Percentiles rank a stretch among this genome's conserved stretches.
Conservation (phyloP, 2,113 vertebrate species). For the Chaetura pelagica region DNA sequence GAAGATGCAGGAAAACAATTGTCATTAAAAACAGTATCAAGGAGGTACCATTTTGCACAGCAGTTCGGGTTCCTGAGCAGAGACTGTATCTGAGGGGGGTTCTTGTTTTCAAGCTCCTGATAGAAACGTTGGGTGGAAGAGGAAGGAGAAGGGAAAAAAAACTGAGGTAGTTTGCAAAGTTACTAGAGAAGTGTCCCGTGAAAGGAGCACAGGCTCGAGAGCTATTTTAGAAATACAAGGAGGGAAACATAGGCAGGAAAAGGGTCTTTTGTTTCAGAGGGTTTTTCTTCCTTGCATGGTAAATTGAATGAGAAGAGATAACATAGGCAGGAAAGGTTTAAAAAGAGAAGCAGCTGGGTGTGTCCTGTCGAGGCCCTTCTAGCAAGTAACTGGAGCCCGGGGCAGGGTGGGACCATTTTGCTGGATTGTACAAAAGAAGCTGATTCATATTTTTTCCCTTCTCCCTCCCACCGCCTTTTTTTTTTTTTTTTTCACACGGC, state of each 20-base stretch:
- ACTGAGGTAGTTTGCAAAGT: neutral
- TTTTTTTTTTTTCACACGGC: neutral
- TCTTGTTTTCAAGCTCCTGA: neutral
- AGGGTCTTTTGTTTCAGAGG: neutral
- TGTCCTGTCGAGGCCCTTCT: conserved; percentile 8
- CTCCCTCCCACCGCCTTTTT: neutral
- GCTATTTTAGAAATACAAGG: neutral
- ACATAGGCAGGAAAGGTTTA: conserved; percentile 26
- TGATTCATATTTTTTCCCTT: neutral
- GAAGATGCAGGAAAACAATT: neutral
- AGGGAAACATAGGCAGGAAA: conserved; percentile 8
- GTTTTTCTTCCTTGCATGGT: neutral
- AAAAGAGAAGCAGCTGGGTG: conserved; percentile 21
- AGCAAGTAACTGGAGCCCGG: neutral
- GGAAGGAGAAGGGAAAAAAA: neutral
- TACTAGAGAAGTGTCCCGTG: neutral
- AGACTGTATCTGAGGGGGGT: neutral
- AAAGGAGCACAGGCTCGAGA: neutral
- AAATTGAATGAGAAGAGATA: conserved; percentile 35
- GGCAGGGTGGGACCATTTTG: neutral
- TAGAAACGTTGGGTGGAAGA: neutral
- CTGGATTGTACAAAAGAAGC: neutral
- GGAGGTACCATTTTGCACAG: no score
- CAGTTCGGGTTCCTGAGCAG: neutral
- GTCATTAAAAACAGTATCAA: neutral